Evolutionary conservation across 2,797 vertebrate genomes (phyloP).

Genomic region (Fistularia tabacaria): DNA sequence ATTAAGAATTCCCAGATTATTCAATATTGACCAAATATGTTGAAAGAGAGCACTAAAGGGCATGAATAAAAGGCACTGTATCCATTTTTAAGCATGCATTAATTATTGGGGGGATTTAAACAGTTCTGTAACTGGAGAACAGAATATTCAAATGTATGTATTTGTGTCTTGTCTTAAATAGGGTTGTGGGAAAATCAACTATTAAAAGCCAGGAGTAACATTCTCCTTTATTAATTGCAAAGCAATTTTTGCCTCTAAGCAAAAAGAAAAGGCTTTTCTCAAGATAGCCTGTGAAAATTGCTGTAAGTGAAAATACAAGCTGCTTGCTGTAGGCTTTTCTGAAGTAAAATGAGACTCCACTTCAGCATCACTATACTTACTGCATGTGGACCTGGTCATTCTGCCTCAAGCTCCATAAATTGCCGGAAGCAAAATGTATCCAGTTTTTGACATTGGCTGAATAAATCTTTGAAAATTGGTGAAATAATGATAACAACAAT

Average conservation of each 20-base stretch:
- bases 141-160: slow-evolving; percentile 3
- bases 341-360: slow-evolving; percentile 18
- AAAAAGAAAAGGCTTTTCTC: slow-evolving; percentile 23
- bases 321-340: slow-evolving; percentile 30
- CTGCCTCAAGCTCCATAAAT: neutral
- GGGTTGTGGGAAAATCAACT: slow-evolving; percentile 9
- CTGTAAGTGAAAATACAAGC: slow-evolving; percentile 23
- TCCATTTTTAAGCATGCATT: too few relatives aligned
- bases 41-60: too few relatives aligned
- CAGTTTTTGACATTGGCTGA: too few relatives aligned
- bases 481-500: too few relatives aligned
- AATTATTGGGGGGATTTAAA: too few relatives aligned
- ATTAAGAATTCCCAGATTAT: slow-evolving; percentile 17
- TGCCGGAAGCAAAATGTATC: too few relatives aligned
- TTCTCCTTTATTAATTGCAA: slow-evolving; percentile 46
- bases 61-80: too few relatives aligned
- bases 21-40: too few relatives aligned
- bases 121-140: too few relatives aligned
- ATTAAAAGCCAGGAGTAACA: slow-evolving; percentile 20
- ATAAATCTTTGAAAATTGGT: too few relatives aligned
- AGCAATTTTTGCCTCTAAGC: slow-evolving; percentile 38
- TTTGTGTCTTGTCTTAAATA: neutral
- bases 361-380: slow-evolving; percentile 25
- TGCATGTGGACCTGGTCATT: neutral
- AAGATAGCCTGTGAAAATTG: slow-evolving; percentile 11